These are phyloP conservation scores for Mesorhabditis spiculigera DNA, from an alignment of 2,888 invertebrate genomes.

Conservation along the genomic window DNA sequence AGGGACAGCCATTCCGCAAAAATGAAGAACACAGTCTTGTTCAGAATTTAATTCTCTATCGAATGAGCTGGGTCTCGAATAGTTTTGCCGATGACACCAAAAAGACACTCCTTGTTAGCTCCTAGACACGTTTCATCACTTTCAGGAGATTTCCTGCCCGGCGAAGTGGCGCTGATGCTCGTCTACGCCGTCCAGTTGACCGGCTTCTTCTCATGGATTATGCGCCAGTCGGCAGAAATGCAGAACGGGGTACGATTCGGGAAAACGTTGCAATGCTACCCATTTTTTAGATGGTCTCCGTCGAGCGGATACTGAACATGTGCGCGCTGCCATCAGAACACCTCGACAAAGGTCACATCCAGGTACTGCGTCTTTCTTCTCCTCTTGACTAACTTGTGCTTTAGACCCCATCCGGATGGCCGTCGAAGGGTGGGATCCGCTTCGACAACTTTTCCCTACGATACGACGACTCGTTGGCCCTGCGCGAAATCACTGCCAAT, in stretches of 20 bases:
- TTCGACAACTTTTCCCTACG: constrained; percentile 30
- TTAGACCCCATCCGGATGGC: not conserved
- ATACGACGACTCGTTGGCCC: constrained; percentile 31
- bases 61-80: too few species aligned
- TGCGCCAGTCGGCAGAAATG: constrained; percentile 80
- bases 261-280: not conserved
- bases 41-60: too few species aligned
- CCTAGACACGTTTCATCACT: not conserved
- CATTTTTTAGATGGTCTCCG: constrained; percentile 63
- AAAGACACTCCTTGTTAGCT: too few species aligned
- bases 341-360: constrained; percentile 3
- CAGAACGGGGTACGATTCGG: constrained; percentile 61
- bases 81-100: too few species aligned
- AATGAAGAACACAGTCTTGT: too few species aligned
- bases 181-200: constrained; percentile 64
- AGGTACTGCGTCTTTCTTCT: not conserved
- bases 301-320: constrained; percentile 81
- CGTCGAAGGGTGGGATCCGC: constrained; percentile 7
- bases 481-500: constrained; percentile 60
- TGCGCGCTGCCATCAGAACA: constrained; percentile 73
- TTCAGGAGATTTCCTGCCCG: constrained; percentile 28
- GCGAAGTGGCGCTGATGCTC: constrained; percentile 46
- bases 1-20: too few species aligned
- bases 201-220: constrained; percentile 84
- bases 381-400: not conserved